Evolutionary conservation across 1,140 invertebrate species (phyloP).

Genomic region (Penaeus indicus): DNA sequence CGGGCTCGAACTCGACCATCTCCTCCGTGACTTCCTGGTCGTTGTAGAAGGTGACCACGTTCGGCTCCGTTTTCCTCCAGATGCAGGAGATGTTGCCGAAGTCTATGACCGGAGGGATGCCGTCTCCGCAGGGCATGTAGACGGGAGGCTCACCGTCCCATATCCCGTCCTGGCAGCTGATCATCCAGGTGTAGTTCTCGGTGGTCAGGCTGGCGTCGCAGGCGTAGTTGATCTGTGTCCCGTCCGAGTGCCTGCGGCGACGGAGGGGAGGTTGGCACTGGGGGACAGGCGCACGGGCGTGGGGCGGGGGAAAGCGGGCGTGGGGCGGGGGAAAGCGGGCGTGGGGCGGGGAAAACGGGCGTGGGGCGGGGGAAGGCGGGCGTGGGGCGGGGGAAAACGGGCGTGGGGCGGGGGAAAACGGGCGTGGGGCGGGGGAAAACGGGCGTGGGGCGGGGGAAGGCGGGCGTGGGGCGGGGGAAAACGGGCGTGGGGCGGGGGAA

Average conservation of each 20-base stretch:
- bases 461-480: background rate
- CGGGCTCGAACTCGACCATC: slow-evolving; percentile 81
- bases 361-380: background rate
- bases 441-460: background rate
- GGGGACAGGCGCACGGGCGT: background rate
- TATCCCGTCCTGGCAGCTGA: slow-evolving; percentile 84
- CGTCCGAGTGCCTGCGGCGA: slow-evolving; percentile 77
- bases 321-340: background rate
- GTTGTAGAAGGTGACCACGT: slow-evolving; percentile 84
- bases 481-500: background rate
- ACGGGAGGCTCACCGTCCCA: slow-evolving; percentile 75
- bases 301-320: background rate
- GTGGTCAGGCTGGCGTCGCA: slow-evolving; percentile 79
- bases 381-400: too few species aligned
- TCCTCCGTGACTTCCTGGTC: slow-evolving; percentile 83
- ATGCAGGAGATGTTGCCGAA: slow-evolving; percentile 79
- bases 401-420: background rate
- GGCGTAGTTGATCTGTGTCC: slow-evolving; percentile 84
- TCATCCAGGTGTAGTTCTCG: slow-evolving; percentile 84
- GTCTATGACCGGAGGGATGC: slow-evolving; percentile 68
- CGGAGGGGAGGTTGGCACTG: background rate
- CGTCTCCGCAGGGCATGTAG: slow-evolving; percentile 65
- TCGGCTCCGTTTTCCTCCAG: slow-evolving; percentile 82
- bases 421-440: background rate
- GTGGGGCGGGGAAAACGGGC: background rate